Evolutionary conservation across 2,888 invertebrate genomes (phyloP).

Genomic region (Omphaloscelis lunosa): DNA sequence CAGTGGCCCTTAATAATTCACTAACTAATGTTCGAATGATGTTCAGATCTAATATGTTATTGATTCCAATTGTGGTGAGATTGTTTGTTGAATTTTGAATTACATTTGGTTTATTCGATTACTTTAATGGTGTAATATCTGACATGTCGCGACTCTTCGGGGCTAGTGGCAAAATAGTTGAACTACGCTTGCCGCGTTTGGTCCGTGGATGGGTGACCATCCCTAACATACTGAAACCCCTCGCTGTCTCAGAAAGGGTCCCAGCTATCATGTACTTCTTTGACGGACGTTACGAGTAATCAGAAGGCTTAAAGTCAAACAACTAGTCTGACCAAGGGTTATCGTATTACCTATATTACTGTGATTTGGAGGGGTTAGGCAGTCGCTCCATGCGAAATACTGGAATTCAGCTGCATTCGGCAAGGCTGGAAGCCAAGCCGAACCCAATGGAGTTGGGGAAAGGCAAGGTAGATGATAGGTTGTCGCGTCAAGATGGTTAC

Average conservation of each 20-base stretch:
- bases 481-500: not conserved
- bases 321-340: not conserved
- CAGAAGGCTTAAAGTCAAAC: not conserved
- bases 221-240: not conserved
- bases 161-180: not conserved
- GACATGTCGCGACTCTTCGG: not conserved
- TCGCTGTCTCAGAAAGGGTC: not conserved
- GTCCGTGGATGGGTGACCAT: not conserved
- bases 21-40: slow-evolving; percentile 53
- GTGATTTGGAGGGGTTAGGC: not conserved
- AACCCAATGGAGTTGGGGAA: not conserved
- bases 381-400: not conserved
- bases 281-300: not conserved
- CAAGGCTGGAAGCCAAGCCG: not conserved
- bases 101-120: slow-evolving; percentile 22
- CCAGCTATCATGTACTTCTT: not conserved
- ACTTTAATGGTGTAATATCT: not conserved
- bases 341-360: not conserved
- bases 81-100: slow-evolving; percentile 50
- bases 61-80: slow-evolving; percentile 52
- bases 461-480: not conserved
- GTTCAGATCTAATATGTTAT: slow-evolving; percentile 53
- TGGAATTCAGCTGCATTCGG: not conserved
- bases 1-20: slow-evolving; percentile 63
- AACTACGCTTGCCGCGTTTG: not conserved